Evolutionary conservation across 2,113 vertebrate genomes (phyloP), one percentile per base, ranked within the genome.

Genomic region (Antechinus stuartii): DNA sequence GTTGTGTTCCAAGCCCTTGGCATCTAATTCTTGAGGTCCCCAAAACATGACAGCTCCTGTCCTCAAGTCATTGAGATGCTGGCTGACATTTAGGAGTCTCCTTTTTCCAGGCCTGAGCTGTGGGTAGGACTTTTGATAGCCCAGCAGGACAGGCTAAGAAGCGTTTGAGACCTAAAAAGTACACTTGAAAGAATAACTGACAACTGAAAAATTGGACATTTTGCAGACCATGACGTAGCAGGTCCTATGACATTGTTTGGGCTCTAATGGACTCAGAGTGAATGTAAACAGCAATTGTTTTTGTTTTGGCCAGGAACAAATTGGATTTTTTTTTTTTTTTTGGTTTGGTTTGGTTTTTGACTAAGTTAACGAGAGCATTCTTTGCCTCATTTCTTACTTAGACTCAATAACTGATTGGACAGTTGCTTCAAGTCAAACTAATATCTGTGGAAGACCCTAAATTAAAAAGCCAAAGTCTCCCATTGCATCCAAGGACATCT

Each of bases 111-210:
- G 2, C 35, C 6, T 84, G 6, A 42, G 16, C 68, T 68, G 46
- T 26, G 42, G 8, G 0, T 46, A 90, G 42, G 19, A 14, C 25
- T 95, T 95, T 94, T 92, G 7, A 91, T 3, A 49, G 1, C 0
- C n/a, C 49, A 23, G 90, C 47, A 54, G 6, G 84, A 16, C 52
- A 56, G 91, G 61, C 35, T 61, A 10, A n/a, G 56, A 92, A 49
- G 53, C 90, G 54, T 84, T 95, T 54, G 25, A 84, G 94, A 96
- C 10, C 92, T 76, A 57, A 54, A 95, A 90, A 50, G 11, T 52
- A 46, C 90, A 95, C 93, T 27, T 42, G 53, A 90, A 91, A 92
- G 30, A 8, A 92, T 54, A 91, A 52, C 9, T 52, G 11, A 49
- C 1, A 55, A 25, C n/a, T 56, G 46, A 26, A 93, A 52, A 56